Evolutionary conservation across 2,888 invertebrate species (phyloP).

Genomic region (Orgyia antiqua): DNA sequence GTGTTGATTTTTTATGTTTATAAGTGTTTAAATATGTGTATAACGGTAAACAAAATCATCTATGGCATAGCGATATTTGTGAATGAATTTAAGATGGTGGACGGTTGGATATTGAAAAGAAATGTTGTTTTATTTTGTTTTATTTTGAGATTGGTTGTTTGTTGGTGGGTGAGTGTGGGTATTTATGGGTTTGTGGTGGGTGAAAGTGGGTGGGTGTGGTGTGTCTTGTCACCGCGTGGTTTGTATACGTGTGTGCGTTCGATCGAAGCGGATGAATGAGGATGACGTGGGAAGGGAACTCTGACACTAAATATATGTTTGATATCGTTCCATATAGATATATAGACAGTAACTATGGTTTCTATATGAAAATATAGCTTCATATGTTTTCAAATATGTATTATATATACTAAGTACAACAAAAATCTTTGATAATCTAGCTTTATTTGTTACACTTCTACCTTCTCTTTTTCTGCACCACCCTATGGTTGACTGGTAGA

Average conservation of each 20-base stretch:
- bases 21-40: slow-evolving; percentile 42
- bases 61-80: slow-evolving; percentile 69
- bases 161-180: slow-evolving; percentile 11
- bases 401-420: too few species aligned
- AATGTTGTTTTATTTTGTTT: slow-evolving; percentile 40
- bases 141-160: slow-evolving; percentile 10
- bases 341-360: too few species aligned
- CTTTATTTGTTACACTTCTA: too few species aligned
- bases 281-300: slow-evolving; percentile 60
- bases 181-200: slow-evolving; percentile 4
- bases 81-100: slow-evolving; percentile 78
- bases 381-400: too few species aligned
- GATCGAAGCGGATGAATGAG: slow-evolving; percentile 73
- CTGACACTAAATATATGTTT: slow-evolving; percentile 59
- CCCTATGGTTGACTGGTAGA: too few species aligned
- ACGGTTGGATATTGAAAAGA: slow-evolving; percentile 49
- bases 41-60: slow-evolving; percentile 69
- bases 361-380: too few species aligned
- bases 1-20: slow-evolving; percentile 21
- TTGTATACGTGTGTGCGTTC: slow-evolving; percentile 63
- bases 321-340: slow-evolving; percentile 50
- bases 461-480: too few species aligned
- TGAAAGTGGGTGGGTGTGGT: slow-evolving; percentile 37
- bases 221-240: slow-evolving; percentile 11
- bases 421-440: too few species aligned